Evolutionary conservation across 2,797 vertebrate genomes (phyloP), one percentile per base, ranked within the genome.

Genomic region (Sebastes variabilis): DNA sequence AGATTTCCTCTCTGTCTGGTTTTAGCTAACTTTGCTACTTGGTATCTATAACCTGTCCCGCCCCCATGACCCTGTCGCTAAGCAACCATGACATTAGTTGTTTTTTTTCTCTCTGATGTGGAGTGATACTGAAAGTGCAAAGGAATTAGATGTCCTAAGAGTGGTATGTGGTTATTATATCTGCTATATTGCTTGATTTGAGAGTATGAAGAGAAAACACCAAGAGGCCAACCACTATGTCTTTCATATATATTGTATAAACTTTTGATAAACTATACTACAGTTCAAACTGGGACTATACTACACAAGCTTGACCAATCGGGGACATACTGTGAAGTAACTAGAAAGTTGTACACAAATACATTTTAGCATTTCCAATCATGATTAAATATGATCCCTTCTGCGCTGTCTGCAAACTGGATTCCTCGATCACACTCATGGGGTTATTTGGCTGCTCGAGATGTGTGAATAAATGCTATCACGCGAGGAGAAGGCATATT

Each of bases 401-500:
- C 16, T 75, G 78, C 46, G 0, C 22, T 60, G 64, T 55, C 58
- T 42, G 38, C 38, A 42, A 42, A 42, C 38, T 65, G 22, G 22
- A 71, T 55, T 64, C 1, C 49, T n/a, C 4, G 0, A n/a, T 49
- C 30, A 24, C 36, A 27, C 22, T 46, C 38, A 10, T 54, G 32
- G 34, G 14, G 14, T 20, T 30, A 29, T 60, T 64, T 71, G 6
- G 64, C 36, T 77, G 49, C 56, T 61, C 3, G 8, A 67, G 34
- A 61, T 59, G 32, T 65, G 36, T 79, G 64, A 82, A 72, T 68
- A 77, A 52, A 82, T 27, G 56, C 58, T 25, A 8, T 38, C 38
- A 75, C 65, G 62, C 0, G 12, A 61, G 61, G 29, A 52, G 61
- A 80, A 73, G 86, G 25, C 64, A 75, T 29, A 66, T 80, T 79